Percentiles rank a stretch among this genome's conserved stretches.
These are phyloP conservation scores for Formica exsecta DNA, from an alignment of 1,140 invertebrate species.

Conservation along the genomic window DNA sequence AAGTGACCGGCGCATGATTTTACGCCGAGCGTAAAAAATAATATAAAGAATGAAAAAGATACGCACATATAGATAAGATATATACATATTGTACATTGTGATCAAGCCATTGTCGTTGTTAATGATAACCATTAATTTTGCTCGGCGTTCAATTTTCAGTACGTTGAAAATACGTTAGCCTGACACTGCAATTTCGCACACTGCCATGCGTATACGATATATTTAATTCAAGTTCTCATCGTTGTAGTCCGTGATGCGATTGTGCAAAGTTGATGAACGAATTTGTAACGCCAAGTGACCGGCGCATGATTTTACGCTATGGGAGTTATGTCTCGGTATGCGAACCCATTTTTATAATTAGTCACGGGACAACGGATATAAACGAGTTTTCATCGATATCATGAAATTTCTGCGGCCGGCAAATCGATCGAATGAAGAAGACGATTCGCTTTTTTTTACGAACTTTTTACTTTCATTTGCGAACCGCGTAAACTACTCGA, in stretches of 20 bases:
- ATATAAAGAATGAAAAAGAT: not conserved
- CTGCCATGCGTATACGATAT: not conserved
- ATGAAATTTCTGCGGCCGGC: constrained; percentile 2
- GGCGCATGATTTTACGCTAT: constrained; percentile 24
- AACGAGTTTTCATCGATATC: constrained; percentile 17
- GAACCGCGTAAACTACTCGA: not conserved
- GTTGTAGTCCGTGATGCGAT: not conserved
- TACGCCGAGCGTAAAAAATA: not conserved
- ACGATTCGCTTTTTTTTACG: not conserved
- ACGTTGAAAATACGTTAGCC: not conserved
- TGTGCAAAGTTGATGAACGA: constrained; percentile 28
- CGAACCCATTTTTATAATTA: constrained; percentile 47
- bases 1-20: not conserved
- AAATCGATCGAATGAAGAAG: not conserved
- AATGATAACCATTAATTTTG: not conserved
- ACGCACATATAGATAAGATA: not conserved
- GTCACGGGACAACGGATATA: constrained; percentile 1
- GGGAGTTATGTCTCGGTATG: constrained; percentile 4
- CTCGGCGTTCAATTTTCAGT: constrained; percentile 30
- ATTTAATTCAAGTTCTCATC: constrained; percentile 45
- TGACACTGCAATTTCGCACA: constrained; percentile 15
- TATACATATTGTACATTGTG: not conserved
- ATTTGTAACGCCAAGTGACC: constrained; percentile 13
- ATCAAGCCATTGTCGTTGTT: too few species aligned
- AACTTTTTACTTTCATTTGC: not conserved